These are phyloP conservation scores for Silurus lanzhouensis DNA, from an alignment of 2,797 vertebrate genomes.

Conservation along the genomic window DNA sequence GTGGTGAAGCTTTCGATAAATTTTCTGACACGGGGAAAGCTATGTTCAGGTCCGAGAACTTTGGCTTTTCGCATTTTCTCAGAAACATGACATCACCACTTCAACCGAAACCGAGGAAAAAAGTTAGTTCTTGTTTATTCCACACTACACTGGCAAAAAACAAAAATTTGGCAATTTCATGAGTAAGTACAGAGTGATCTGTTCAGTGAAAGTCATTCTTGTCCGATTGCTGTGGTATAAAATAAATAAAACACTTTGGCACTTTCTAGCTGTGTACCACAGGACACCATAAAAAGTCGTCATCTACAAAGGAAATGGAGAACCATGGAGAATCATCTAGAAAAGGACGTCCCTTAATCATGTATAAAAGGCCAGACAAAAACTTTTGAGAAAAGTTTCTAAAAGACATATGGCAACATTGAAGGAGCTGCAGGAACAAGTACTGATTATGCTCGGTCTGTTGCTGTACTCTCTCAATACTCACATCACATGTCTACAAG, in stretches of 20 bases:
- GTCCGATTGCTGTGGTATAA: background rate
- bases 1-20: background rate
- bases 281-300: background rate
- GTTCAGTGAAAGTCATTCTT: background rate
- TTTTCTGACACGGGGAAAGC: background rate
- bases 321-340: too few species aligned
- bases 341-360: too few species aligned
- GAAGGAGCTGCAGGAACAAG: too few species aligned
- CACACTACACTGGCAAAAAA: too few species aligned
- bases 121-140: background rate
- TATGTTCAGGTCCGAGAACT: background rate
- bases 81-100: background rate
- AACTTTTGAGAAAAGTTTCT: too few species aligned
- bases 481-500: too few species aligned
- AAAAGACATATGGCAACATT: too few species aligned
- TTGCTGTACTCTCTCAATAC: too few species aligned
- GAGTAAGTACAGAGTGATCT: background rate
- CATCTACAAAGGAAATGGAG: too few species aligned
- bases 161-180: background rate
- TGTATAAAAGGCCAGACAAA: too few species aligned
- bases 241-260: background rate
- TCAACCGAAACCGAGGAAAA: too few species aligned
- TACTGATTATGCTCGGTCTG: too few species aligned
- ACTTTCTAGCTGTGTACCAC: background rate
- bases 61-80: background rate